Base-by-base conservation (phyloP, 2,888 invertebrate species). In the Xylocampa areola region DNA sequence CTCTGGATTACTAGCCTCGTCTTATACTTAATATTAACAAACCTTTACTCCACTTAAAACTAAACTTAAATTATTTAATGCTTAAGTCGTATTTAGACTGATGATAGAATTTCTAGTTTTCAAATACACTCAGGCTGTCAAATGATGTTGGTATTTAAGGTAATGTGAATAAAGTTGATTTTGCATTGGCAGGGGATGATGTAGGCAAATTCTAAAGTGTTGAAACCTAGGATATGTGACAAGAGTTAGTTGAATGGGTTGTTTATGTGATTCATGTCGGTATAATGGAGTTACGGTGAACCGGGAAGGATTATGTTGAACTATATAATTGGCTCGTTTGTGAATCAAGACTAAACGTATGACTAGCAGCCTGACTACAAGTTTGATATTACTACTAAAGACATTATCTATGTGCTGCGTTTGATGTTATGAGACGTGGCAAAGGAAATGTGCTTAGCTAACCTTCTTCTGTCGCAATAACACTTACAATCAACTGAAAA, bases 1-100 rank as follows among this genome's bases (percentile, higher is more conserved):
- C 67, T 59, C 73, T 69, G 63, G 67, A 60, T 68, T 68, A 69
- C 67, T 66, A 67, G 57, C 57, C 35, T 59, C 52, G 48, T 54
- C 52, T 68, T 45, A 54, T 52, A 62, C 52, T 57, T 50, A 48
- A 67, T 51, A 58, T 55, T 62, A 50, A 53, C 29, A 36, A 36
- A 2, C 2, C 5, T 14, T 17, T 0, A 16, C 16, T 4, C 0
- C 48, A 44, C 29, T 44, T 13, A 2, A 63, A 55, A 21, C 0
- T 48, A 6, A 40, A 53, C 63, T 44, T 40, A 63, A 53, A 32
- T 16, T 1, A 2, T 25, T 5, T n/a, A 0, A 0, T 0, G 0
- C 7, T 36, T 55, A 36, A 41, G 32, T 32, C 3, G 16, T 5
- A 17, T 39, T 41, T 32, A 21, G 5, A 19, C 11, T 10, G 16